Evolutionary conservation across 2,113 vertebrate genomes (phyloP), one percentile per base, ranked within the genome.

Genomic region (Hippocampus comes): DNA sequence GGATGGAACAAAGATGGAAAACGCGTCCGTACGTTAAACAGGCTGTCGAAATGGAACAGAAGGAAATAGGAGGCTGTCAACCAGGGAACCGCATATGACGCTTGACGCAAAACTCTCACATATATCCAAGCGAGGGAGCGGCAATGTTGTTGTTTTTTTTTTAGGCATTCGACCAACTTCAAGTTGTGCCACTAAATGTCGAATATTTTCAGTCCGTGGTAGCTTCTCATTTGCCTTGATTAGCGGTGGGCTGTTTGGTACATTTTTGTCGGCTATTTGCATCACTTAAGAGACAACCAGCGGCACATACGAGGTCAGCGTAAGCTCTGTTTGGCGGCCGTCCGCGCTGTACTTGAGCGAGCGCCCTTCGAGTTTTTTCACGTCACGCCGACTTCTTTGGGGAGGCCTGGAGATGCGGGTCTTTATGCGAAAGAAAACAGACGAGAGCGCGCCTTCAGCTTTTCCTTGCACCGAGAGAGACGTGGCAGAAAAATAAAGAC

Each of bases 401-500:
- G 15, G 82, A 79, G 82, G 78, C 73, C 73, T 64, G 71, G 78
- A 84, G 72, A 87, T 86, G 72, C 88, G 80, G 78, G 81, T 78
- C 76, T 83, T 72, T 61, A 61, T 51, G 72, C 60, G 30, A 85
- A 85, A 73, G 76, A 88, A 87, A 90, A 87, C 81, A 88, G 76
- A 57, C 73, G 0, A 74, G 72, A 75, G 74, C 77, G 72, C 68
- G 69, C 78, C 74, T 82, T 66, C 60, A 12, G 73, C 73, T 87
- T 81, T 79, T 74, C 83, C 78, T 82, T 80, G 77, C 68, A 70
- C 83, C 55, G 72, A 78, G 74, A 78, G 74, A 78, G 64, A 86
- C 60, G 63, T 48, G 83, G 83, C 84, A 86, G 84, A 82, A 88
- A 85, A 87, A 83, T 78, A 84, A 83, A 82, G 78, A 83, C 73